Evolutionary conservation across 2,797 vertebrate species (phyloP).

Genomic region (Eremophila alpestris): DNA sequence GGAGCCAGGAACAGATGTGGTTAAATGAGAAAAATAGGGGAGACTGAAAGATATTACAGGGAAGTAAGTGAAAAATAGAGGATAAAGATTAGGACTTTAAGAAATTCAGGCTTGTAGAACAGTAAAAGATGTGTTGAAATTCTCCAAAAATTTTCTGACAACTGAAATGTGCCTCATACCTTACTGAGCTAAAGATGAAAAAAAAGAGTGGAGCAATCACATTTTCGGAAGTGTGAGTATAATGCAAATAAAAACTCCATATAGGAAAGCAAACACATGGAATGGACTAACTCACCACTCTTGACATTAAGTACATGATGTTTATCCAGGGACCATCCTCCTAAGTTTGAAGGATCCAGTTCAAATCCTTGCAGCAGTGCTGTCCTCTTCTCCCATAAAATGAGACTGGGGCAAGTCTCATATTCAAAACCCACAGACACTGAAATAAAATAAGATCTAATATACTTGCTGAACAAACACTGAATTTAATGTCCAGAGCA

Average conservation of each 20-base stretch:
- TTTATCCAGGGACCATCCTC: slow-evolving; percentile 96
- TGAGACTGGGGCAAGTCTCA: slow-evolving; percentile 94
- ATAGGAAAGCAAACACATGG: not conserved
- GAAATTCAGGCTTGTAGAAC: not conserved
- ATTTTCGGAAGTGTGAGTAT: not conserved
- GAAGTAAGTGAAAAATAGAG: not conserved
- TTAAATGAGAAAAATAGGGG: not conserved
- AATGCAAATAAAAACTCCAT: not conserved
- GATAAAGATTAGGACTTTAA: not conserved
- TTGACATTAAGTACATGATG: slow-evolving; percentile 95
- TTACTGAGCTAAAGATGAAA: not conserved
- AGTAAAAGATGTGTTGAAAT: not conserved
- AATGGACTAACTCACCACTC: slow-evolving; percentile 83
- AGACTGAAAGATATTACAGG: not conserved
- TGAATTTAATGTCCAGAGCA: not conserved
- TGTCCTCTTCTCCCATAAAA: slow-evolving; percentile 98
- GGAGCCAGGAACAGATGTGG: not conserved
- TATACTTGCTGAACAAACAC: slow-evolving; percentile 16
- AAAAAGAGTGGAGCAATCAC: not conserved
- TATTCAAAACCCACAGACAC: slow-evolving; percentile 98
- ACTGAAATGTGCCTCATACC: not conserved
- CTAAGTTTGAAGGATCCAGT: slow-evolving; percentile 94
- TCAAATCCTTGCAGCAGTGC: slow-evolving; percentile 93
- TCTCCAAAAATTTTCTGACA: not conserved
- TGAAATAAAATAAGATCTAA: slow-evolving; percentile 58